These are phyloP conservation scores for Hirtodrosophila trivittata DNA, from an alignment of 2,888 invertebrate genomes.

Conservation along the genomic window DNA sequence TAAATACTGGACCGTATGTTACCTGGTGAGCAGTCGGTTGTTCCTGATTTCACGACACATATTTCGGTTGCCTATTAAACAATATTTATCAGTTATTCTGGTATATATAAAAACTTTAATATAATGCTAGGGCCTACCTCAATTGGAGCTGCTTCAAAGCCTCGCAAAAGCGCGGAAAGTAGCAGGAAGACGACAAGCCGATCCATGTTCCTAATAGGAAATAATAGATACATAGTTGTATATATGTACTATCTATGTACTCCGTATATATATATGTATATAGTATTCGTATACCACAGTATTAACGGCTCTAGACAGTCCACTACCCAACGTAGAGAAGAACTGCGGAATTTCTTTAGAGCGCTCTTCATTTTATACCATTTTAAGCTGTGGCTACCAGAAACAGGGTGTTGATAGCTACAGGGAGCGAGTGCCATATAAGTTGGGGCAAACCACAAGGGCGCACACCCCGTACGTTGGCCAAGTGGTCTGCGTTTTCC, in stretches of 20 bases:
- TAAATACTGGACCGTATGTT: conserved; percentile 3
- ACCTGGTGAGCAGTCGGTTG: conserved; percentile 45
- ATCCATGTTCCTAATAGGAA: conserved; percentile 39
- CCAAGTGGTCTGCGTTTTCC: conserved; percentile 55
- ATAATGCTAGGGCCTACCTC: conserved; percentile 24
- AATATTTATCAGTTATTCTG: background rate
- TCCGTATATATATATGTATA: no score
- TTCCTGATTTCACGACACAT: conserved; percentile 37
- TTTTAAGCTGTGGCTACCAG: conserved; percentile 3
- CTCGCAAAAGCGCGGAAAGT: conserved; percentile 15
- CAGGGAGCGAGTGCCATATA: conserved; percentile 11
- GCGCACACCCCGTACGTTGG: conserved; percentile 50
- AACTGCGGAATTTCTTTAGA: conserved; percentile 39
- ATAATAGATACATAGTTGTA: conserved; percentile 27
- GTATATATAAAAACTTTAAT: background rate
- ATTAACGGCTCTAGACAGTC: conserved; percentile 28
- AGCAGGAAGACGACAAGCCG: conserved; percentile 28
- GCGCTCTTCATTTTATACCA: conserved; percentile 52
- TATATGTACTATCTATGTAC: background rate
- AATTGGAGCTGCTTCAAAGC: conserved; percentile 35
- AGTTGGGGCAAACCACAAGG: conserved; percentile 19
- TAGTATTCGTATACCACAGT: conserved; percentile 2
- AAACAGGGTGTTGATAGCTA: conserved; percentile 56
- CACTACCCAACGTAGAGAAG: conserved; percentile 32
- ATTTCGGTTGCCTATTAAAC: conserved; percentile 32